Conservation (phyloP, 2,888 invertebrate species). For the Ommatoiulus sabulosus region DNA sequence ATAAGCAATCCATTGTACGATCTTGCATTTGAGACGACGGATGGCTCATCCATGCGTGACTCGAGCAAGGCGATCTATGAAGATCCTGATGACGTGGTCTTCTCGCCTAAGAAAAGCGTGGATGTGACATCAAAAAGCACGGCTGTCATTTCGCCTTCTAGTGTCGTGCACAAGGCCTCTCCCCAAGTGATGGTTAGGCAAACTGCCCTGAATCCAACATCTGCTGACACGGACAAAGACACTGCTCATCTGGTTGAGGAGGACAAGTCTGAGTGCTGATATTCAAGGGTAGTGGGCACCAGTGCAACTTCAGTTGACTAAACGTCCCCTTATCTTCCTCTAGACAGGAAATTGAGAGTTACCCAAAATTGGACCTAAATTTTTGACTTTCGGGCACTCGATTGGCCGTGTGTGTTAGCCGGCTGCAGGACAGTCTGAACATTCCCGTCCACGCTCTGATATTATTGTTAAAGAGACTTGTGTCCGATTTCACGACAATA, state of each 20-base stretch:
- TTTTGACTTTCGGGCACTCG: neutral
- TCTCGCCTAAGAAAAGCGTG: constrained; percentile 59
- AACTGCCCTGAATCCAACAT: constrained; percentile 83
- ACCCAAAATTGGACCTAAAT: neutral
- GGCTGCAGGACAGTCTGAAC: constrained; percentile 20
- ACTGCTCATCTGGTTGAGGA: constrained; percentile 91
- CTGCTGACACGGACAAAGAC: constrained; percentile 88
- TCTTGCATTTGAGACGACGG: constrained; percentile 71
- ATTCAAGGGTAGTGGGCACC: constrained; percentile 20
- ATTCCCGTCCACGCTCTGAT: constrained; percentile 36
- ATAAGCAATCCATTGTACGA: constrained; percentile 99
- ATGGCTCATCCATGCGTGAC: constrained; percentile 61
- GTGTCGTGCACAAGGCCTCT: constrained; percentile 81
- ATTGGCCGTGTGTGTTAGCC: constrained; percentile 29
- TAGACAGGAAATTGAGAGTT: neutral
- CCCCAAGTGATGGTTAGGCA: constrained; percentile 80
- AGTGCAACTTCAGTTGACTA: neutral
- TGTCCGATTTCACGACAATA: constrained; percentile 15
- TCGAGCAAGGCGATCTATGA: constrained; percentile 63
- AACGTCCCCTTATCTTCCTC: constrained; percentile 10
- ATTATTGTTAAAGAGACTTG: neutral
- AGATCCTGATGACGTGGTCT: constrained; percentile 61
- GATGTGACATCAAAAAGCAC: constrained; percentile 72
- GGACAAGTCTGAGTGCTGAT: constrained; percentile 69
- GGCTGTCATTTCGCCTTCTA: constrained; percentile 84